phyloP scores from a whole-genome alignment of 2,113 vertebrate genomes.

The Zosterops pallidus region DNA sequence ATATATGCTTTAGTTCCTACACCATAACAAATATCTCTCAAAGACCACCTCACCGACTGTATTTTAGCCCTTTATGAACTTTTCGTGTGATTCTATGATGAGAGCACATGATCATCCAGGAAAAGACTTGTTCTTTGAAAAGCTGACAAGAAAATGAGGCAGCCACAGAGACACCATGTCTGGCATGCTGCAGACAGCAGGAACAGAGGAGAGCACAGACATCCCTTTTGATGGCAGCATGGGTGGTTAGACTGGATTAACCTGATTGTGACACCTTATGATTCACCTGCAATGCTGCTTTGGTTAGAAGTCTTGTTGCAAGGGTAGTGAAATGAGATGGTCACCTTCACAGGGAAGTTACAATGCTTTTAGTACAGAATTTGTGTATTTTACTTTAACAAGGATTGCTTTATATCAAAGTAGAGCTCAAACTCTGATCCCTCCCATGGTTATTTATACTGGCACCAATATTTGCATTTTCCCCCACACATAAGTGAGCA shows the following conservation, averaged over 20 bases:
- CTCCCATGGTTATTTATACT: not conserved
- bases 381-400: not conserved
- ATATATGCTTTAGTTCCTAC: not conserved
- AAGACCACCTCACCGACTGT: accelerated
- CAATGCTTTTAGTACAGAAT: not conserved
- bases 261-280: not conserved
- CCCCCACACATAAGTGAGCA: not conserved
- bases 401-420: not conserved
- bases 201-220: not conserved
- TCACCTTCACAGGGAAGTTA: not conserved
- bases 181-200: not conserved
- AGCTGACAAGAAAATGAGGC: not conserved
- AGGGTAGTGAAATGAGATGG: not conserved
- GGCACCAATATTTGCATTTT: not conserved
- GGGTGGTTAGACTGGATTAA: not conserved
- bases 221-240: not conserved
- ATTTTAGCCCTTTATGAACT: not conserved
- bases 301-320: not conserved
- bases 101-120: not conserved
- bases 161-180: not conserved
- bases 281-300: not conserved
- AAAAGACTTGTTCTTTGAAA: not conserved
- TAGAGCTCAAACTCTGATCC: not conserved
- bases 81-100: not conserved
- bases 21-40: not conserved